Evolutionary conservation across 1,140 invertebrate species (phyloP), one percentile per base, ranked within the genome.

Genomic region (Chironomus striatipennis): DNA sequence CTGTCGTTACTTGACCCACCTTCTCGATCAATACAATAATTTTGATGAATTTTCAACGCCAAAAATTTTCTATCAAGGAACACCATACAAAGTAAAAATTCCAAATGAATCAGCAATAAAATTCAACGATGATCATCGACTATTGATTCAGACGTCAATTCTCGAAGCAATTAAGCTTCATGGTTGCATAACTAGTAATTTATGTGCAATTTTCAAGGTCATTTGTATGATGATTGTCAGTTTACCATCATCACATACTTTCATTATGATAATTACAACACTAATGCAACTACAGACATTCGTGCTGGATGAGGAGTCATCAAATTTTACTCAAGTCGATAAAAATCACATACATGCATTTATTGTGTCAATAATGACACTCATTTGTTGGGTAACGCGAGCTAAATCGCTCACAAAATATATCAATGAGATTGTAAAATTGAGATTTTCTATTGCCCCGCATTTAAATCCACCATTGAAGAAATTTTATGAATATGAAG

Each of bases 251-350:
- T 12, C 47, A 12, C 12, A n/a, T n/a, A 57, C 47, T 5, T n/a
- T n/a, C n/a, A n/a, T 57, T n/a, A 57, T 57, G 47, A 57, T 57
- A 57, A n/a, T 57, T 57, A n/a, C 12, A n/a, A 57, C n/a, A n/a
- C 47, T 57, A 12, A 57, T 57, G 47, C 12, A 57, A 12, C 12
- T 57, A n/a, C 47, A 57, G 47, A 5, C 47, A 57, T 57, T 5
- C 12, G 15, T 57, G 47, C 12, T 57, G 5, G 47, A 57, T n/a
- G 47, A 10, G 4, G n/a, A 57, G 47, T n/a, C 12, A 57, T 12
- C n/a, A 15, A n/a, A 57, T 12, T 57, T 57, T 57, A 57, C 4
- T 5, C n/a, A 12, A 57, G 5, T 57, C n/a, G n/a, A 57, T 57
- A 57, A 57, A 57, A 57, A 57, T n/a, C 47, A 57, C 5, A 57